Evolutionary conservation across 2,797 vertebrate genomes (phyloP).

Genomic region (Momotus momota): DNA sequence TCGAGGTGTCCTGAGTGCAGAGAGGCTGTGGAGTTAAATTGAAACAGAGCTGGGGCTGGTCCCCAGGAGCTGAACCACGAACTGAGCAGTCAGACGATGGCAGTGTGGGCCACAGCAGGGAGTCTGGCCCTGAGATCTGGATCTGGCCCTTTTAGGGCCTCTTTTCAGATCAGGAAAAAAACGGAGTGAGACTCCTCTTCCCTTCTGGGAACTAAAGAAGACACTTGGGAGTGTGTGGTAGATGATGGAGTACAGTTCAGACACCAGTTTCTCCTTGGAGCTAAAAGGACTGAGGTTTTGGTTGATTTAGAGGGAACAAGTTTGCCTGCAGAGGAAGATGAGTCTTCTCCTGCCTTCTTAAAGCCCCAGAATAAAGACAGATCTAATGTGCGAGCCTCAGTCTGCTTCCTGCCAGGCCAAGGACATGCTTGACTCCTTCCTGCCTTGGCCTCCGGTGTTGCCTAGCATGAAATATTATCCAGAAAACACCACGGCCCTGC

Average conservation of each 20-base stretch:
- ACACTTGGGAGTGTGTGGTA: background rate
- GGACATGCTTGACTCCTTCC: rapidly evolving
- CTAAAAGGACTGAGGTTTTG: background rate
- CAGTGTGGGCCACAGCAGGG: background rate
- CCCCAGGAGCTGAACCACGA: background rate
- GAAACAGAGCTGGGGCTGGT: background rate
- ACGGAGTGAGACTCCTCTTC: rapidly evolving
- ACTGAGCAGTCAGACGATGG: background rate
- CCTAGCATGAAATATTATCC: rapidly evolving
- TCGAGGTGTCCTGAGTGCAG: background rate
- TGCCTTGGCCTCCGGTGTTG: background rate
- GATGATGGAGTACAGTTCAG: background rate
- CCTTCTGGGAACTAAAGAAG: background rate
- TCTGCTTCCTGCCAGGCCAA: background rate
- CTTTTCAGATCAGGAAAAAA: background rate
- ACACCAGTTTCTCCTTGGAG: background rate
- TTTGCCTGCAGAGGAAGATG: background rate
- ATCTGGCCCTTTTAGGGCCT: background rate
- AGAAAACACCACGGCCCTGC: background rate
- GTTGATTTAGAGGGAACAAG: background rate
- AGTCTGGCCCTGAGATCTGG: background rate
- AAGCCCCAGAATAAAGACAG: background rate
- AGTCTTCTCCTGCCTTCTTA: background rate
- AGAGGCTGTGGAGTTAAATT: background rate
- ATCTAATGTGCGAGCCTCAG: background rate